phyloP scores from a whole-genome alignment of 2,797 vertebrate species.

The Sarcoramphus papa region DNA sequence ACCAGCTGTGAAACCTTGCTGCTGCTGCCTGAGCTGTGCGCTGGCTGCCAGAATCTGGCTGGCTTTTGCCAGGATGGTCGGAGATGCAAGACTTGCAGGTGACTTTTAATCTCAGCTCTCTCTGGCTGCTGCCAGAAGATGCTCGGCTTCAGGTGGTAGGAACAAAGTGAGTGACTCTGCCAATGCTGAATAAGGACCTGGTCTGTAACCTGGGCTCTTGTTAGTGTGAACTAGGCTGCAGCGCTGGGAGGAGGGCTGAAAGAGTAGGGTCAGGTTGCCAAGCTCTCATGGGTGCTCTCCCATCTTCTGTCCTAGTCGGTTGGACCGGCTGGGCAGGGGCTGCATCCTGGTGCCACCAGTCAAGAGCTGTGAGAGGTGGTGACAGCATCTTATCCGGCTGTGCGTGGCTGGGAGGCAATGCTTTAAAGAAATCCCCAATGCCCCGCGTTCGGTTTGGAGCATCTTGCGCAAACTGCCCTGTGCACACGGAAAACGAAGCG shows the following conservation, averaged over 20 bases:
- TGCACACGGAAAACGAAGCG: fast-evolving
- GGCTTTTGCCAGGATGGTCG: not conserved
- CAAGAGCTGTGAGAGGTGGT: not conserved
- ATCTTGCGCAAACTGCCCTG: not conserved
- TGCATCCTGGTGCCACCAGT: not conserved
- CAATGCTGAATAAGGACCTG: not conserved
- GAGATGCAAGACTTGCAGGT: not conserved
- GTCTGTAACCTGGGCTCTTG: not conserved
- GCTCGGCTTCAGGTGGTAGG: not conserved
- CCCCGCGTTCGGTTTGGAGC: not conserved
- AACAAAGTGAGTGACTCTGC: not conserved
- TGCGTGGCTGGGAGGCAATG: not conserved
- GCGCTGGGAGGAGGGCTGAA: not conserved
- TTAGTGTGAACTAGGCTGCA: not conserved
- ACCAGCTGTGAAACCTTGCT: not conserved
- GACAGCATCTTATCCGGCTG: fast-evolving
- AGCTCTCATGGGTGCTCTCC: not conserved
- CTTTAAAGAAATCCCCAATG: not conserved
- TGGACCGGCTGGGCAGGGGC: not conserved
- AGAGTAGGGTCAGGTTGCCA: not conserved
- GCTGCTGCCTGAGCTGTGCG: not conserved
- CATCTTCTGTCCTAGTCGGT: too few relatives aligned
- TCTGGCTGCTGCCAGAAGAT: not conserved
- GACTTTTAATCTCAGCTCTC: not conserved
- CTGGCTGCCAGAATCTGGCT: not conserved